phyloP scores from a whole-genome alignment of 2,888 invertebrate species.

The Drosophila fulvimacula region DNA sequence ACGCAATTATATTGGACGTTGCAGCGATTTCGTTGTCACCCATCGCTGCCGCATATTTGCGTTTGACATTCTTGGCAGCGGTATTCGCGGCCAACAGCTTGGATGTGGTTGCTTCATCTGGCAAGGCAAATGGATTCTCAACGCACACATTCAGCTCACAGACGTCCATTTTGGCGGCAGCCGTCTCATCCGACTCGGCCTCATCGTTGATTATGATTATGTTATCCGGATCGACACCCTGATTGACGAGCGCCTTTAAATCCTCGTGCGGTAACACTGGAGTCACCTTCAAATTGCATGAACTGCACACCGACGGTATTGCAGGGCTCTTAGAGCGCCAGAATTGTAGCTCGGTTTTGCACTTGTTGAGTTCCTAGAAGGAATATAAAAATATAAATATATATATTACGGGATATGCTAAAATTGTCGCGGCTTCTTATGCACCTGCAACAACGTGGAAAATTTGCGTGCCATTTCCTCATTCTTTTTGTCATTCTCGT shows the following conservation, averaged over 20 bases:
- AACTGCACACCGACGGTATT: constrained; percentile 88
- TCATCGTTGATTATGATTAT: constrained; percentile 83
- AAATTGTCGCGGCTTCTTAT: not conserved
- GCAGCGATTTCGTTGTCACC: constrained; percentile 28
- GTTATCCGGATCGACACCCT: constrained; percentile 87
- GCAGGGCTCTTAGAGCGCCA: constrained; percentile 96
- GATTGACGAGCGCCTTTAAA: constrained; percentile 87
- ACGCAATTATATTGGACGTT: constrained; percentile 66
- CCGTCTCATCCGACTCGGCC: constrained; percentile 58
- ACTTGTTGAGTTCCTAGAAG: constrained; percentile 93
- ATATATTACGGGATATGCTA: not conserved
- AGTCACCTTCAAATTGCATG: constrained; percentile 88
- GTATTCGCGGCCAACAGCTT: constrained; percentile 82
- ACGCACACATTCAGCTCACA: constrained; percentile 22
- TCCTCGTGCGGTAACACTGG: constrained; percentile 86
- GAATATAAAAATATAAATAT: constrained; percentile 4
- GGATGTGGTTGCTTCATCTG: constrained; percentile 83
- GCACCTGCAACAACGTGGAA: constrained; percentile 92
- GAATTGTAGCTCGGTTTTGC: constrained; percentile 95
- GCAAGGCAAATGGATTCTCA: constrained; percentile 77
- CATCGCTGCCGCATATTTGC: constrained; percentile 63
- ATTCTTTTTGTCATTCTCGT: constrained; percentile 95
- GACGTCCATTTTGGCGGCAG: constrained; percentile 54
- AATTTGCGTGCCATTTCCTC: constrained; percentile 95
- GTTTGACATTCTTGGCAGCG: constrained; percentile 82